A percentile compares a stretch with the other conserved stretches of the same genome.
Evolutionary conservation across 2,113 vertebrate species (phyloP).

Genomic region (Taxidea taxus): DNA sequence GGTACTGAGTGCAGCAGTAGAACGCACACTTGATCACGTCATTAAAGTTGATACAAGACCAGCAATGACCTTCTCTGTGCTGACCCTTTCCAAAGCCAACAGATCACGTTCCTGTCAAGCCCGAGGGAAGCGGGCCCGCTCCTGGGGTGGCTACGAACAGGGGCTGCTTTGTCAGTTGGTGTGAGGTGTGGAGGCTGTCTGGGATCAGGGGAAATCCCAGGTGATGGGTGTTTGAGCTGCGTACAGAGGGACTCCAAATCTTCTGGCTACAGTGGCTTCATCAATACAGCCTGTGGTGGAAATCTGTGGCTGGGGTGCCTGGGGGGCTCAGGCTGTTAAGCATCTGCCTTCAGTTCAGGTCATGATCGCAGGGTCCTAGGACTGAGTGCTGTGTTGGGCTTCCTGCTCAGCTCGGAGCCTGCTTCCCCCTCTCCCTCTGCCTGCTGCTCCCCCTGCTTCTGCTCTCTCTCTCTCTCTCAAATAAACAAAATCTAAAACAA

Average conservation of each 20-base stretch:
- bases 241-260: neutral
- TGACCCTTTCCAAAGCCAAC: neutral
- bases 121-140: neutral
- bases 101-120: neutral
- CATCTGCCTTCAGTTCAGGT: no score
- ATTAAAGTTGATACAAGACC: neutral
- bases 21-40: neutral
- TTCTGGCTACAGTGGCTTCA: no score
- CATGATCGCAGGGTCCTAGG: no score
- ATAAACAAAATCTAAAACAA: no score
- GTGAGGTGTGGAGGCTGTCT: no score
- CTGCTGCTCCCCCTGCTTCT: no score
- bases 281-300: neutral
- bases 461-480: no score
- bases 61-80: neutral
- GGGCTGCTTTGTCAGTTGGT: no score
- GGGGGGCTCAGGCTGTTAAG: no score
- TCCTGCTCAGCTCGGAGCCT: no score
- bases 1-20: neutral
- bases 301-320: neutral
- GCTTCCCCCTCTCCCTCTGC: no score
- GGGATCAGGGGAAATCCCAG: neutral
- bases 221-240: neutral
- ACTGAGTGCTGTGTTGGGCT: no score
- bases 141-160: neutral